Base-by-base conservation (phyloP, 2,888 invertebrate species). In the Leucoma salicis region DNA sequence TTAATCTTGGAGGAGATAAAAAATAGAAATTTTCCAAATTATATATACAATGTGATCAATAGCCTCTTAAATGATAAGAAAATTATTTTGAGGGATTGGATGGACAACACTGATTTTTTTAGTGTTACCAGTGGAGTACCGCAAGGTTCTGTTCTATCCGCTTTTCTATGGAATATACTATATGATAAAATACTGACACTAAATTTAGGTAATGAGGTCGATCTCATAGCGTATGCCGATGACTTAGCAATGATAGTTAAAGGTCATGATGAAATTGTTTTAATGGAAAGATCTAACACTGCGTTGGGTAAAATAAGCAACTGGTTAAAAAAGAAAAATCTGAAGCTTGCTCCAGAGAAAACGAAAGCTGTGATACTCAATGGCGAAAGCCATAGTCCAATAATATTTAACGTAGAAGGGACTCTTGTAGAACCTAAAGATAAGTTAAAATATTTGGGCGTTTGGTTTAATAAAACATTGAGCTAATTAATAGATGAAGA, bases 31-130 rank as follows among this genome's bases (percentile, higher is more conserved):
- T 27, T 27, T 27, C 27, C 27, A 11, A n/a, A 1, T 4, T 27
- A 27, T 4, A 11, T 27, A 11, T 27, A 27, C n/a, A 27, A 27
- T n/a, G n/a, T 27, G n/a, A 27, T 27, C 4, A 27, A 27, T 27
- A 27, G 27, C n/a, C 11, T 11, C 4, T n/a, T 27, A 11, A 1
- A 27, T 4, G 27, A 27, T 4, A n/a, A n/a, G 27, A 4, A 10
- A n/a, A n/a, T 27, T n/a, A 27, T 27, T 27, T 27, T 27, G n/a
- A n/a, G n/a, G n/a, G 27, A 27, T 27, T 27, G n/a, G n/a, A 27
- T 4, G 4, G 11, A 10, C 1, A 27, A 27, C n/a, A n/a, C 2
- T 4, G 27, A 27, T 2, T n/a, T 27, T 27, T 27, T 27, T n/a
- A 27, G 4, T 27, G 27, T 27, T 4, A 27, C 10, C 4, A 11